Conservation (phyloP, 2,113 vertebrate genomes). For the Poicephalus gulielmi region DNA sequence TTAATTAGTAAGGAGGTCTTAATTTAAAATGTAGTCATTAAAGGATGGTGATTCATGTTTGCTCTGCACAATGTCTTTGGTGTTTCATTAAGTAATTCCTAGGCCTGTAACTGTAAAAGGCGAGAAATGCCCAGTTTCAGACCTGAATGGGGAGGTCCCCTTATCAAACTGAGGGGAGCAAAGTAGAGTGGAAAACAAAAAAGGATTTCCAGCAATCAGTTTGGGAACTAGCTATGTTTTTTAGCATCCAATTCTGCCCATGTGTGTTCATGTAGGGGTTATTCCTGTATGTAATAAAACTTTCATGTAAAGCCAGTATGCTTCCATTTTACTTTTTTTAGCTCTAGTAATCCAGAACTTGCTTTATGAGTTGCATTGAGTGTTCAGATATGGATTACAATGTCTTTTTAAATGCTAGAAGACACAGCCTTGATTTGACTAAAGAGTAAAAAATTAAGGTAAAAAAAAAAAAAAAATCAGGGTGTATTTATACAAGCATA, state of each 20-base stretch:
- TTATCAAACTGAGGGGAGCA: neutral
- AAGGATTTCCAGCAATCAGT: neutral
- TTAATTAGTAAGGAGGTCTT: neutral
- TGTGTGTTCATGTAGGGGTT: neutral
- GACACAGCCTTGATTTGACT: neutral
- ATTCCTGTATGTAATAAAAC: neutral
- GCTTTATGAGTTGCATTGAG: neutral
- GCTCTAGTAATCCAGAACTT: neutral
- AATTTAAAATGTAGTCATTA: neutral
- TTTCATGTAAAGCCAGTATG: neutral
- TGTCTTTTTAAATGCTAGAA: neutral
- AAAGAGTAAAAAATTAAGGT: neutral
- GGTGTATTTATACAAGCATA: neutral
- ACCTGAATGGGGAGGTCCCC: neutral
- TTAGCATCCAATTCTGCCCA: neutral
- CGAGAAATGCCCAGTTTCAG: neutral
- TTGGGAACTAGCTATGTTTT: neutral
- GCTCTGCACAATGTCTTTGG: neutral
- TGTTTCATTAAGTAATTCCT: neutral
- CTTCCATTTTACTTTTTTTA: neutral
- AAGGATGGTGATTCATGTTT: neutral
- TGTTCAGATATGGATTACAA: neutral
- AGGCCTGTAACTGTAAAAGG: neutral
- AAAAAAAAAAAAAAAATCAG: neutral
- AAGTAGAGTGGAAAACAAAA: neutral